Conservation (phyloP, 2,113 vertebrate species). For the Phyllostomus discolor region DNA sequence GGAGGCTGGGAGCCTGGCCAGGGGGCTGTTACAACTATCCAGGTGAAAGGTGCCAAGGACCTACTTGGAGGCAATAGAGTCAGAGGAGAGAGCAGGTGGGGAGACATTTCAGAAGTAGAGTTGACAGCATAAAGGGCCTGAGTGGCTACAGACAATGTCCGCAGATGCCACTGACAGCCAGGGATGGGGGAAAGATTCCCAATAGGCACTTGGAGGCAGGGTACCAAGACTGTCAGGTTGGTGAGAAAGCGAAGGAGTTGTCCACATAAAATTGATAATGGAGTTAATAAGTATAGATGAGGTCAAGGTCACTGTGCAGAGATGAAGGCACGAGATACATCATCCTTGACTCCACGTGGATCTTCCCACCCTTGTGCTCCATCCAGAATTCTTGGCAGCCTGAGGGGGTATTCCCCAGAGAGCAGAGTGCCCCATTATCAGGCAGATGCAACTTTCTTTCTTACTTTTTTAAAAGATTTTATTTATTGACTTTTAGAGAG, state of each 20-base stretch:
- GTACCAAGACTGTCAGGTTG: not conserved
- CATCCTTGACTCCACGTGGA: not conserved
- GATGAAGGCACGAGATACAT: not conserved
- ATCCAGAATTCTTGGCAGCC: not conserved
- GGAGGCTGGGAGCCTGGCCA: not conserved
- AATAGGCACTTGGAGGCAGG: too few relatives aligned
- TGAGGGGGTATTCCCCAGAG: not conserved
- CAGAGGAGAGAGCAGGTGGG: not conserved
- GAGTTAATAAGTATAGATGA: not conserved
- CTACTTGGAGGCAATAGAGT: not conserved
- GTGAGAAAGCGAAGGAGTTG: not conserved
- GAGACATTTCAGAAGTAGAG: not conserved
- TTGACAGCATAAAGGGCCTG: not conserved
- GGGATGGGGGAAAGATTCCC: not conserved
- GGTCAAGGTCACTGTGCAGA: not conserved
- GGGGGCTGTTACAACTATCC: not conserved
- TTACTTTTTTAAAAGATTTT: too few relatives aligned
- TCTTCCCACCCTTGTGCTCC: not conserved
- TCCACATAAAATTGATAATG: not conserved
- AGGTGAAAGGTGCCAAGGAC: slow-evolving; percentile 2
- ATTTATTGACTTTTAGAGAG: too few relatives aligned
- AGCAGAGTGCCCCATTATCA: not conserved
- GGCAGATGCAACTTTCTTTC: not conserved
- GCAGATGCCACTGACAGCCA: not conserved
- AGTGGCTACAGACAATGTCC: not conserved